These are phyloP conservation scores for Balaenoptera acutorostrata DNA, from an alignment of 2,113 vertebrate genomes.

Conservation along the genomic window DNA sequence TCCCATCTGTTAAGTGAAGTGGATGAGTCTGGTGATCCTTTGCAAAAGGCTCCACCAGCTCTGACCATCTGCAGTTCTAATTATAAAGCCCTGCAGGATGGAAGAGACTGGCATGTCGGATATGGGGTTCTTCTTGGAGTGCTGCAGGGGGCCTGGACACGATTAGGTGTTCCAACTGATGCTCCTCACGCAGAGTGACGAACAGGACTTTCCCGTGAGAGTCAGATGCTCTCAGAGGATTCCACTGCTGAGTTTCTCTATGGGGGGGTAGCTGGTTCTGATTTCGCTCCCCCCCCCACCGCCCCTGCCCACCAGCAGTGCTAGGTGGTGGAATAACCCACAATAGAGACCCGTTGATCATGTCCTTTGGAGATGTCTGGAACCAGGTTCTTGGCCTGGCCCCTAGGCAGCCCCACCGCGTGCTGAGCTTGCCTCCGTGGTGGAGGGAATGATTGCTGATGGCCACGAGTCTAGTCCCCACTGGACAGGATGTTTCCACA, in stretches of 20 bases:
- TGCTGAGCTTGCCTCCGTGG: neutral
- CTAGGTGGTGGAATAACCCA: neutral
- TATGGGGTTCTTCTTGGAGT: neutral
- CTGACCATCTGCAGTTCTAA: neutral
- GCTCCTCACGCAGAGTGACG: neutral
- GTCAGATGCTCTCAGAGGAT: conserved; percentile 9
- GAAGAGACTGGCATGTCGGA: neutral
- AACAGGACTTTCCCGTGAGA: neutral
- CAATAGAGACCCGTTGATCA: conserved; percentile 11
- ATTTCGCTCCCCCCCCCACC: neutral
- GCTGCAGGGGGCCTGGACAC: neutral
- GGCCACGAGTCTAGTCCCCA: conserved; percentile 33
- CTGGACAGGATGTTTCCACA: conserved; percentile 75
- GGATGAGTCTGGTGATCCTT: neutral
- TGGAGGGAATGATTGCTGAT: neutral
- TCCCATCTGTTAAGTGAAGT: neutral
- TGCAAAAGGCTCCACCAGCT: neutral
- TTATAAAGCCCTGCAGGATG: conserved; percentile 31
- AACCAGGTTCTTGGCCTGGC: conserved; percentile 9
- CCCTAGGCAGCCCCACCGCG: conserved; percentile 48
- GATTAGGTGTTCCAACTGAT: neutral
- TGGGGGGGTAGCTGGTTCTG: neutral
- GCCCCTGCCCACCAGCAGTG: neutral
- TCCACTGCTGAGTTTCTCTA: neutral
- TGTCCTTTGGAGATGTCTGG: conserved; percentile 20